Evolutionary conservation across 2,797 vertebrate species (phyloP).

Genomic region (Phoxinus dragarum): DNA sequence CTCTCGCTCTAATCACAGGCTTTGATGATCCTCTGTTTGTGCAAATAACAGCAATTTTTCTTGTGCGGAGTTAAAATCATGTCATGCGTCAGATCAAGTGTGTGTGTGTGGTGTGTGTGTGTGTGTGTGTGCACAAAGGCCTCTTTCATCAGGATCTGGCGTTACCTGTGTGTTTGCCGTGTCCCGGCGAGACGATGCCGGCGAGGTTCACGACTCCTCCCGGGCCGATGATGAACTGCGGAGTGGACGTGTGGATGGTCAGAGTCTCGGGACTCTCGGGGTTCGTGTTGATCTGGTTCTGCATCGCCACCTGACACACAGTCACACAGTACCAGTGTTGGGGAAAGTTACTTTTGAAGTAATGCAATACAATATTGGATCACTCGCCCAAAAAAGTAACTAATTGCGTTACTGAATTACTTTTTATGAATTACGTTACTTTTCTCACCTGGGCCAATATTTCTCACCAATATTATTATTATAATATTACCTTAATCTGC

Average conservation of each 20-base stretch:
- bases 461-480: no score
- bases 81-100: background rate
- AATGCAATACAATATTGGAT: no score
- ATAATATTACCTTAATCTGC: no score
- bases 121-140: conserved; percentile 16
- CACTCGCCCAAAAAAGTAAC: no score
- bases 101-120: background rate
- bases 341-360: no score
- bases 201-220: conserved; percentile 86
- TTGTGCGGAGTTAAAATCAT: background rate
- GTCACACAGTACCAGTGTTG: background rate
- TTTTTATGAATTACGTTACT: no score
- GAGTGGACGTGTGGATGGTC: conserved; percentile 85
- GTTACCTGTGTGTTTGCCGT: conserved; percentile 64
- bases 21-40: conserved; percentile 25
- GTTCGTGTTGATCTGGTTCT: conserved; percentile 91
- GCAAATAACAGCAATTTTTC: background rate
- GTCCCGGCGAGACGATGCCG: conserved; percentile 80
- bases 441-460: no score
- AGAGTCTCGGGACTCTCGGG: conserved; percentile 87
- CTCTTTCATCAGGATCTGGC: background rate
- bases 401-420: no score
- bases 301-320: conserved; percentile 83
- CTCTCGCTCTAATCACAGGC: background rate
- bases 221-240: conserved; percentile 88